Base-by-base conservation (phyloP, 2,113 vertebrate species). In the Hemiscyllium ocellatum region DNA sequence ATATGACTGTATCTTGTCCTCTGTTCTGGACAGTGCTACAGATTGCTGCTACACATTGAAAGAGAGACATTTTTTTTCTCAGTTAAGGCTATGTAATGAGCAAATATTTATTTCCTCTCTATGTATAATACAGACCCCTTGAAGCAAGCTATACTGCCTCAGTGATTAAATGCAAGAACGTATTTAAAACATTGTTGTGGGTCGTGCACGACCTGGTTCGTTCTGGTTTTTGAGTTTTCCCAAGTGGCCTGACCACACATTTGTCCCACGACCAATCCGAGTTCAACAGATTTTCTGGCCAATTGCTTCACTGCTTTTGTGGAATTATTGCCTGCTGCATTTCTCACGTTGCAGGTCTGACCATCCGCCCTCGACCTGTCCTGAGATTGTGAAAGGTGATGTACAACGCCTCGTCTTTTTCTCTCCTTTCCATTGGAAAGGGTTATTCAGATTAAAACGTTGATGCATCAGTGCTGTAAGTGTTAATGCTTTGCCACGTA, bases 61-160 rank as follows among this genome's bases (percentile, higher is more conserved):
- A 96, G 97, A 98, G 97, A 97, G 97, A 97, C 97, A 33, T 47
- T 33, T 37, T 10, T 52, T 33, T 47, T 47, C 76, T 72, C 69
- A 42, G 68, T 98, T 98, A 97, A 98, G 98, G 97, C 97, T 98
- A 97, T 98, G 97, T 98, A 98, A 98, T 98, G 98, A 98, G 97
- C 97, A 98, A 97, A 97, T 98, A 98, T 98, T 98, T 98, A 98
- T 98, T 98, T 98, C 98, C 98, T 97, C 97, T 98, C 97, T 98
- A 97, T 98, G 98, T 98, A 98, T 98, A 98, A 98, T 98, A 97
- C 98, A 97, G 98, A 98, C 98, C 98, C 97, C 66, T 98, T 98
- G 98, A 98, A 98, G 97, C 98, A 98, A 98, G 97, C 98, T 98
- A 98, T 98, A 98, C 97, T 98, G 97, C 97, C 98, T 98, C 97